Evolutionary conservation across 2,888 invertebrate genomes (phyloP).

Genomic region (Zelleria hepariella): DNA sequence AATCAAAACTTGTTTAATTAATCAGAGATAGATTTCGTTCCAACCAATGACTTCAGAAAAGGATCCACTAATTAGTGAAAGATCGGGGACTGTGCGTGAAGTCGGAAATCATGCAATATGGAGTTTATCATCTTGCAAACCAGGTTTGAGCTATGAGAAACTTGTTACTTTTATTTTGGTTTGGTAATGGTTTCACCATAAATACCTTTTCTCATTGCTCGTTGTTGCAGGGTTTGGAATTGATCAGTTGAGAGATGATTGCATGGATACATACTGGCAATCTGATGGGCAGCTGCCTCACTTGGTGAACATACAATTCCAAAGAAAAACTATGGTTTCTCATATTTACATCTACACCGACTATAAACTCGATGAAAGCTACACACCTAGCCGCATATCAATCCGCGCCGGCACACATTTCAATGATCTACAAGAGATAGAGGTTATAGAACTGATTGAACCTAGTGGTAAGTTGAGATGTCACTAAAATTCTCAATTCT

Average conservation of each 20-base stretch:
- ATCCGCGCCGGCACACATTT: conserved; percentile 96
- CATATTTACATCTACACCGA: conserved; percentile 98
- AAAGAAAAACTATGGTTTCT: conserved; percentile 93
- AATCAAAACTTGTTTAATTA: not conserved
- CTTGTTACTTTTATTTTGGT: too few species aligned
- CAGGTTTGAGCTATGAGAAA: too few species aligned
- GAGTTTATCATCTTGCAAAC: conserved; percentile 98
- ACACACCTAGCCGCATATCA: conserved; percentile 96
- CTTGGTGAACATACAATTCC: conserved; percentile 96
- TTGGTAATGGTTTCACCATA: too few species aligned
- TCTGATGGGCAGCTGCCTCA: conserved; percentile 99
- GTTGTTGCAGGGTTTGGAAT: conserved; percentile 89
- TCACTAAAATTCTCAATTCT: not conserved
- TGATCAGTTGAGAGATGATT: conserved; percentile 94
- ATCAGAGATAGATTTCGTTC: not conserved
- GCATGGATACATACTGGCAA: conserved; percentile 99
- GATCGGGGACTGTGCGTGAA: conserved; percentile 75
- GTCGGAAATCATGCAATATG: conserved; percentile 95
- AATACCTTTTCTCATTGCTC: too few species aligned
- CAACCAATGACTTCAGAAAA: conserved; percentile 50
- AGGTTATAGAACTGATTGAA: conserved; percentile 93
- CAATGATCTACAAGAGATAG: conserved; percentile 96
- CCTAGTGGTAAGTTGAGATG: conserved; percentile 76
- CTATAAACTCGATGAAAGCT: conserved; percentile 98
- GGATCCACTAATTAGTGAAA: conserved; percentile 59